Evolutionary conservation across 2,888 invertebrate species (phyloP), one percentile per base, ranked within the genome.

Genomic region (Drosophila emarginata): DNA sequence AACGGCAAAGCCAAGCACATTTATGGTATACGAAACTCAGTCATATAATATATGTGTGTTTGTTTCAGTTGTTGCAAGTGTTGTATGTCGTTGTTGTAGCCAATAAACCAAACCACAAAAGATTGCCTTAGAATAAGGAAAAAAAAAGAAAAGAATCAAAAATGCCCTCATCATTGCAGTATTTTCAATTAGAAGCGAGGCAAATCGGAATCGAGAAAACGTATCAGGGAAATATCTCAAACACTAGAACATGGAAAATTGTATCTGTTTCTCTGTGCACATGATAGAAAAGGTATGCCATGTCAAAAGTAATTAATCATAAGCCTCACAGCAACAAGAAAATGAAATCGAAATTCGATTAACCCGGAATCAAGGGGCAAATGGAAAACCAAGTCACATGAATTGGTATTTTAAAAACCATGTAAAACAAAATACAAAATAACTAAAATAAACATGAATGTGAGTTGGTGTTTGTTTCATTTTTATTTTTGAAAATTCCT

Each of bases 1-100:
- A 75, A 79, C 64, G 77, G 86, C 86, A 85, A 54, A 54, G 72
- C 59, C 56, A 69, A 64, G 60, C 59, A 73, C 73, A 74, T 85
- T 77, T 85, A 73, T 82, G 67, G 65, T 56, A 71, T 60, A 45
- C 21, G 39, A 63, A 65, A 58, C 70, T 72, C 64, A 71, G 72
- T 23, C 58, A 50, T 50, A 18, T 56, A 14, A 14, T 64, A 23
- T 61, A n/a, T 32, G 11, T 32, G 32, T 32, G 32, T 32, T 32
- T 32, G 32, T 18, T 36, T 18, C 36, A 37, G 21, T 18, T 56
- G 56, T 15, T 36, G 32, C n/a, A 32, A 37, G 32, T 56, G 54
- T 26, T 39, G 5, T 18, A 39, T 63, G 14, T 51, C 51, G 54
- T 54, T 64, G 53, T 39, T 15, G 32, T 14, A 60, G 57, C 64